Conservation (phyloP, 1,140 invertebrate genomes). For the Plectrocnemia conspersa region DNA sequence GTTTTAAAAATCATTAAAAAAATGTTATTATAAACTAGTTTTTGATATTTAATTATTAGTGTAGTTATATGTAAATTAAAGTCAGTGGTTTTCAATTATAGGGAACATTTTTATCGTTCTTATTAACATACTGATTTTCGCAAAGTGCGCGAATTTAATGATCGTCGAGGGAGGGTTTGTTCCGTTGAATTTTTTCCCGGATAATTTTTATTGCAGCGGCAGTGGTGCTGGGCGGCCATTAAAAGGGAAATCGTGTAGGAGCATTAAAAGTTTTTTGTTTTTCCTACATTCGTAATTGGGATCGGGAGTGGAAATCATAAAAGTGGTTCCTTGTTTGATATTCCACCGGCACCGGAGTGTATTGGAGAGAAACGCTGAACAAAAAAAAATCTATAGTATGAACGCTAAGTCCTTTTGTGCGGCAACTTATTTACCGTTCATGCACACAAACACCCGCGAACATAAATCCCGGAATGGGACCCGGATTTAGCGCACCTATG, state of each 20-base stretch:
- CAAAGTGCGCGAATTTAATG: no score
- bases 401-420: conserved; percentile 1
- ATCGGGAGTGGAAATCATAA: conserved; percentile 33
- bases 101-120: no score
- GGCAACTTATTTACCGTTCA: conserved; percentile 4
- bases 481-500: background rate
- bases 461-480: background rate
- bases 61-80: no score
- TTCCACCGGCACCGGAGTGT: background rate
- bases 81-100: no score
- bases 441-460: background rate
- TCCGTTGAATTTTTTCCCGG: no score
- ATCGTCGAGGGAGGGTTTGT: no score
- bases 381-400: background rate
- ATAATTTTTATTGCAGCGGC: conserved; percentile 17
- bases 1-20: no score
- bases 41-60: no score
- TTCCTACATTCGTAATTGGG: conserved; percentile 31
- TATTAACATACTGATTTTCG: no score
- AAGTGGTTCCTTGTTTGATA: conserved; percentile 25
- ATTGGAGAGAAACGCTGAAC: background rate
- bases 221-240: conserved; percentile 20
- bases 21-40: no score
- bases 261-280: conserved; percentile 33
- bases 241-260: conserved; percentile 33